Evolutionary conservation across 2,113 vertebrate species (phyloP), one percentile per base, ranked within the genome.

Genomic region (Micromys minutus): DNA sequence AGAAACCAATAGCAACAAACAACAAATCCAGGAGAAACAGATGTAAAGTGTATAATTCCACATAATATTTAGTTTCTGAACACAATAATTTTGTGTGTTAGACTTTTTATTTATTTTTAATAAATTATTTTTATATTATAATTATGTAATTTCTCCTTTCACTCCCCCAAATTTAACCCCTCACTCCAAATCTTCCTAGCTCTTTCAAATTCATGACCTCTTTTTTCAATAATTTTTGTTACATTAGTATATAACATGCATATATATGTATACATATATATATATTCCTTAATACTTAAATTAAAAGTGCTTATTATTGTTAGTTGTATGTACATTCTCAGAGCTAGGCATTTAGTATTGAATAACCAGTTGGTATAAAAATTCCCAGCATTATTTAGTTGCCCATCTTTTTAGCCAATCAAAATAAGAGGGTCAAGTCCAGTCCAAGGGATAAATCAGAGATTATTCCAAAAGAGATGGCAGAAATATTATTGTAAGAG

Each of bases 21-120:
- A 26, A 89, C 34, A 12, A 65, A 90, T 31, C 71, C 2, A 92
- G 45, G 59, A 91, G 71, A 77, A 69, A 65, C 47, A 81, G n/a
- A 95, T 69, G 15, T 21, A 93, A 84, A 95, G 72, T 81, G 22
- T 81, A 13, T 74, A 69, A 57, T 89, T 90, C 36, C 34, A 15
- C 80, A 74, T 22, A 91, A 89, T 80, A 29, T 21, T 11, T 69
- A 88, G 9, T 2, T 47, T 88, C 13, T 39, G 11, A n/a, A 22
- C 5, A 67, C 21, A 85, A 9, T 2, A 31, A 42, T 42, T 45
- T 57, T 84, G 24, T 17, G 9, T 39, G 36, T 39, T 15, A 47
- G 29, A 85, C 42, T 47, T 85, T 84, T 63, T 42, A 42, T 39
- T 63, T 84, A 81, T 63, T 84, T 83, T 39, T 42, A 59, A 42